These are phyloP conservation scores for Drosophila navojoa DNA, from an alignment of 1,140 invertebrate species.

Conservation along the genomic window DNA sequence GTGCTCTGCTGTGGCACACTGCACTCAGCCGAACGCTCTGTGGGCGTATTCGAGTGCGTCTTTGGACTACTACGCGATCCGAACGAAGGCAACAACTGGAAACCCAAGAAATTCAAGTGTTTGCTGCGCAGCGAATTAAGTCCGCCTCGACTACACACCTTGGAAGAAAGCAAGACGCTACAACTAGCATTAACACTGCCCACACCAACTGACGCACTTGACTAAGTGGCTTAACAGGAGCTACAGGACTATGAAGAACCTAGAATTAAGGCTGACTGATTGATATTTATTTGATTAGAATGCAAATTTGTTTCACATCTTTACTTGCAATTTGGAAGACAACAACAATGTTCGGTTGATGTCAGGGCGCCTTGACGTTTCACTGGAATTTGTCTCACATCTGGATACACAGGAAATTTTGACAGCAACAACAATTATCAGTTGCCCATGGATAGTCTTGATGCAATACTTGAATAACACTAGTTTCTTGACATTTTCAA, in stretches of 20 bases:
- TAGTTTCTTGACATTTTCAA: too few species aligned
- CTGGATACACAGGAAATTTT: too few species aligned
- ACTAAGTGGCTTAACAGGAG: slow-evolving; percentile 6
- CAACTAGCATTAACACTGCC: slow-evolving; percentile 55
- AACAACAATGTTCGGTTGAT: too few species aligned
- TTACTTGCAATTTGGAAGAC: too few species aligned
- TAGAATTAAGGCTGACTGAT: not conserved
- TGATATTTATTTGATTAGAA: too few species aligned
- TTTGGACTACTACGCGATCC: slow-evolving; percentile 87
- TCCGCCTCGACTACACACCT: slow-evolving; percentile 53
- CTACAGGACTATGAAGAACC: not conserved
- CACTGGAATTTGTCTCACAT: too few species aligned
- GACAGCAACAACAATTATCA: too few species aligned
- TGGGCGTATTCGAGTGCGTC: slow-evolving; percentile 88
- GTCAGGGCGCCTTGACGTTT: too few species aligned
- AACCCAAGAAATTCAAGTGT: slow-evolving; percentile 85
- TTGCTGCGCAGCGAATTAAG: slow-evolving; percentile 73
- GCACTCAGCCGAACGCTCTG: slow-evolving; percentile 84
- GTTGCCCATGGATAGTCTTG: too few species aligned
- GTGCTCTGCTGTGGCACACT: slow-evolving; percentile 87
- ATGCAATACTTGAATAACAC: too few species aligned
- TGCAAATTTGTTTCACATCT: too few species aligned
- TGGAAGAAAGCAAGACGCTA: slow-evolving; percentile 51
- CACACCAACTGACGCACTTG: slow-evolving; percentile 42
- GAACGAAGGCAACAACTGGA: slow-evolving; percentile 86